Evolutionary conservation across 1,140 invertebrate species (phyloP).

Genomic region (Rhopalosiphum padi): DNA sequence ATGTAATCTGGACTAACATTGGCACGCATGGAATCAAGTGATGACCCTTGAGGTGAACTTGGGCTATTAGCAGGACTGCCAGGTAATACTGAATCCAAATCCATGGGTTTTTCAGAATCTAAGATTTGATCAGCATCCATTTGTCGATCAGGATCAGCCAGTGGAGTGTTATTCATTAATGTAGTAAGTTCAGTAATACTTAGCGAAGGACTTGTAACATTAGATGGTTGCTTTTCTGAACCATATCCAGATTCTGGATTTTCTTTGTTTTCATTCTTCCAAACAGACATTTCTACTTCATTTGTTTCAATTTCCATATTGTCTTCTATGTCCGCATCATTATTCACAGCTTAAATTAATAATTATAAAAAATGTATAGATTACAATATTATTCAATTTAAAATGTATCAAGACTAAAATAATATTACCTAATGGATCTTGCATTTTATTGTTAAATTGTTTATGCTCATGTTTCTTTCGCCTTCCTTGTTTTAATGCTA

Average conservation of each 20-base stretch:
- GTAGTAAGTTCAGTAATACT: slow-evolving; percentile 53
- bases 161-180: slow-evolving; percentile 53
- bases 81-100: slow-evolving; percentile 61
- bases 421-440: slow-evolving; percentile 41
- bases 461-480: slow-evolving; percentile 60
- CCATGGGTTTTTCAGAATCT: slow-evolving; percentile 50
- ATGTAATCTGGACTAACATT: slow-evolving; percentile 58
- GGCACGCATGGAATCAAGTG: slow-evolving; percentile 59
- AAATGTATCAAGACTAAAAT: background rate
- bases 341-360: slow-evolving; percentile 66
- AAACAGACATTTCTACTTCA: slow-evolving; percentile 65
- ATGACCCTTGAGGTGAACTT: slow-evolving; percentile 59
- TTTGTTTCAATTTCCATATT: slow-evolving; percentile 67
- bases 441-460: slow-evolving; percentile 45
- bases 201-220: slow-evolving; percentile 60
- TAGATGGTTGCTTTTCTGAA: slow-evolving; percentile 68
- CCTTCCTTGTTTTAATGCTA: slow-evolving; percentile 68
- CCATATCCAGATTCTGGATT: slow-evolving; percentile 75
- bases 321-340: slow-evolving; percentile 80
- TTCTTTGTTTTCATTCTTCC: slow-evolving; percentile 60
- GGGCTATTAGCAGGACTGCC: slow-evolving; percentile 66
- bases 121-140: slow-evolving; percentile 44
- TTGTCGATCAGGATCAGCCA: slow-evolving; percentile 43
- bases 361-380: background rate
- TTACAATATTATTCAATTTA: background rate